Base-by-base conservation (phyloP, 1,140 invertebrate species). In the Nasonia longicornis region DNA sequence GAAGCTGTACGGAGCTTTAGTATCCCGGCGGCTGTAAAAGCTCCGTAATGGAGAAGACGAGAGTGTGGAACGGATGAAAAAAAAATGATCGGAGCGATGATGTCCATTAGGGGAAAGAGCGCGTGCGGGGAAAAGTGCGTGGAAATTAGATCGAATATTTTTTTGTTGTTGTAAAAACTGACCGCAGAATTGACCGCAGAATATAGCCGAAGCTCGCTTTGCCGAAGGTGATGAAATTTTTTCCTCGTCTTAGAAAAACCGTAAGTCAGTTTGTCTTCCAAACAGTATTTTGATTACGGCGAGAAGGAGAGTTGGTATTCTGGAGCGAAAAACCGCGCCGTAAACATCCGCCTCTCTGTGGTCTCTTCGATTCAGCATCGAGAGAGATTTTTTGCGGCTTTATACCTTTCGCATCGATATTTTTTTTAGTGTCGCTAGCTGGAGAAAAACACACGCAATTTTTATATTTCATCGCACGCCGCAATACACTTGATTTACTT, bases 181-280 rank as follows among this genome's bases (percentile, higher is more conserved):
- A n/a, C n/a, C n/a, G 1, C 6, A n/a, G 16, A 58, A 3, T n/a
- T 58, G 20, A 58, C 52, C 52, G 6, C 20, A 58, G 52, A 16
- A 3, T 58, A 20, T n/a, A 16, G 42, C 42, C 10, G 16, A 64
- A 20, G 8, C 26, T 22, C 64, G 4, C 20, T 22, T n/a, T 29
- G 12, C 26, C 3, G 10, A n/a, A 12, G 20, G 31, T 35, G 31
- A 67, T 67, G 11, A 0, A 3, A 67, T 29, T 67, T 11, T 10
- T 26, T 31, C 31, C 16, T 29, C 22, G 7, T 11, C 26, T 67
- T 29, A 26, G 16, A n/a, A 67, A 67, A 67, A 12, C 14, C 66
- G 26, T 67, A 31, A 67, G 14, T 67, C 29, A 67, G 66, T 67
- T 67, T 67, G 26, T 67, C 29, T 67, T 67, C 66, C 10, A 29